Conservation (phyloP, 2,888 invertebrate species). For the Thereva unica region DNA sequence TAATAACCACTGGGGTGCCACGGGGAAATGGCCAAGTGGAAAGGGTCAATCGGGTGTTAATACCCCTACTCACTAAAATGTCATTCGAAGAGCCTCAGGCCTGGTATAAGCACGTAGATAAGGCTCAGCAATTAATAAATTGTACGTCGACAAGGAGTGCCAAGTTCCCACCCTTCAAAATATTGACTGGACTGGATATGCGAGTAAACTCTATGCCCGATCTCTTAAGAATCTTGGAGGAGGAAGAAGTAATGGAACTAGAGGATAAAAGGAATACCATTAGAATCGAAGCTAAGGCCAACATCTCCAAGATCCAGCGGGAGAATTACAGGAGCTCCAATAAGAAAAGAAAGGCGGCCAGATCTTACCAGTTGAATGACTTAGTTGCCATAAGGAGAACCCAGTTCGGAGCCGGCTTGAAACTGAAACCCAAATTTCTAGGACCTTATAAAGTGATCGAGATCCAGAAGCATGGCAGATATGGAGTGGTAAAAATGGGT, state of each 20-base stretch:
- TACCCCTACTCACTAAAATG: constrained; percentile 50
- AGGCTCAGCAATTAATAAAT: constrained; percentile 44
- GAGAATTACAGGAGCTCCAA: constrained; percentile 13
- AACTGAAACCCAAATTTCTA: constrained; percentile 22
- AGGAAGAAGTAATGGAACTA: constrained; percentile 13
- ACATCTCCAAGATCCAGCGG: constrained; percentile 8
- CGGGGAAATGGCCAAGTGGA: constrained; percentile 52
- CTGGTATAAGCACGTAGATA: constrained; percentile 47
- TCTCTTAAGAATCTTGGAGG: constrained; percentile 11
- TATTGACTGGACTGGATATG: constrained; percentile 36
- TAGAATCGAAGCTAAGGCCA: background rate
- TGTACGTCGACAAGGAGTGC: constrained; percentile 46
- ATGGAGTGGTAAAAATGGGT: constrained; percentile 21
- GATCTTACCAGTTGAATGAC: constrained; percentile 14
- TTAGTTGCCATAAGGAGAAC: constrained; percentile 27
- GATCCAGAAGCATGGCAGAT: constrained; percentile 7
- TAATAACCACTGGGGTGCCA: constrained; percentile 48
- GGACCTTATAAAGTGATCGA: constrained; percentile 19
- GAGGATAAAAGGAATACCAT: constrained; percentile 7
- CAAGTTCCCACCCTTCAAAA: constrained; percentile 29
- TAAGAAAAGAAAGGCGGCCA: background rate
- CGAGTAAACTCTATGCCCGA: background rate
- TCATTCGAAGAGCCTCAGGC: constrained; percentile 47
- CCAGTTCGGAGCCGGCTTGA: constrained; percentile 18
- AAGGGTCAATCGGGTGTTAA: constrained; percentile 48